Conservation (phyloP, 30 jellyfish, hydroid and myxozoan species). For the Aurelia sp. region DNA sequence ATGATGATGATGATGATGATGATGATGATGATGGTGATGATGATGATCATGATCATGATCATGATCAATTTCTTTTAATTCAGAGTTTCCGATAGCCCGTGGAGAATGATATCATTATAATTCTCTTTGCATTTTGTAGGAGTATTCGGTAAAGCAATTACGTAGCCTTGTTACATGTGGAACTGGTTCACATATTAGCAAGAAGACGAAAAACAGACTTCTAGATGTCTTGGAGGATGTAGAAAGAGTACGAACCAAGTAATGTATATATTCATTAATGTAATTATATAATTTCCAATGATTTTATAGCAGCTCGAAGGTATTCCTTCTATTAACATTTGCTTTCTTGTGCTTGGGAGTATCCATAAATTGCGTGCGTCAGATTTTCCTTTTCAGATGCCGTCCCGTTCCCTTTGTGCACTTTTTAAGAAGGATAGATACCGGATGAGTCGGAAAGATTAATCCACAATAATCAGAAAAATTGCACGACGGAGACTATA, state of each 20-base stretch:
- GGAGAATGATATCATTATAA: no score
- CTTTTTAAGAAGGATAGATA: no score
- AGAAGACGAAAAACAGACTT: conserved; percentile 78
- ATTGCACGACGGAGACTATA: no score
- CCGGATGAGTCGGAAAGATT: no score
- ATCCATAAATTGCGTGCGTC: no score
- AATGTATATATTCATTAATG: background rate
- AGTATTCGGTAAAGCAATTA: conserved; percentile 82
- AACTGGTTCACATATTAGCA: conserved; percentile 93
- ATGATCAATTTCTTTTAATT: background rate
- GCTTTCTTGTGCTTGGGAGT: no score
- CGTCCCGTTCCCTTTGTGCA: no score
- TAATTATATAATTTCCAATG: background rate
- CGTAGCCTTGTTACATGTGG: conserved; percentile 96
- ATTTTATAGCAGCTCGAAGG: no score
- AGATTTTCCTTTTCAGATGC: no score
- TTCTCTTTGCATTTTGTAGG: conserved; percentile 63
- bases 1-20: conserved; percentile 18
- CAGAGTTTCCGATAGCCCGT: background rate
- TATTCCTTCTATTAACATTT: no score
- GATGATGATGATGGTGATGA: background rate
- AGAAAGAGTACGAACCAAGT: conserved; percentile 63
- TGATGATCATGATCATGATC: background rate
- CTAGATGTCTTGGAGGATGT: conserved; percentile 80
- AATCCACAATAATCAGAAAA: no score